Base-by-base conservation (phyloP, 2,113 vertebrate genomes). In the Hyperoodon ampullatus region DNA sequence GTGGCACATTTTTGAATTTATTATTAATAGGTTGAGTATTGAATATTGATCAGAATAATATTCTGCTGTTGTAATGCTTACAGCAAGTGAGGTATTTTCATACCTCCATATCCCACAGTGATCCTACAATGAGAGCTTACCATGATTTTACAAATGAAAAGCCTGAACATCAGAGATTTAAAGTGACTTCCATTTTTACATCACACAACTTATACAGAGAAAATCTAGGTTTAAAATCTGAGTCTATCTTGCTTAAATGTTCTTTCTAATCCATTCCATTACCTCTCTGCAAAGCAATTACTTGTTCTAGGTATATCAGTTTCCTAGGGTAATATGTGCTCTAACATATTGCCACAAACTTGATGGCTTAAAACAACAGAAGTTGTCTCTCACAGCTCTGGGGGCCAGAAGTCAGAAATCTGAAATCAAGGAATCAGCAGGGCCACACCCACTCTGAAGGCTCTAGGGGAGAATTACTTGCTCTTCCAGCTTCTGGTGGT, bases 21-120 rank as follows among this genome's bases (percentile, higher is more conserved):
- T 93, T 90, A 81, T 93, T 81, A 96, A 65, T 21, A 88, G 44
- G n/a, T 83, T 85, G 3, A 94, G 23, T 70, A 85, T 70, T 96
- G 16, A 90, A 60, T 95, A 81, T 81, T 84, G 68, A 97, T 42
- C 58, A 91, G 71, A 95, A 26, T 85, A 88, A 92, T 78, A 84
- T 63, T 88, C 77, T 68, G 47, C 26, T 81, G 4, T 75, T 88
- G 53, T 35, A 92, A 84, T 80, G 28, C 71, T 30, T 75, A 75
- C 5, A 84, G 12, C 21, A 26, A 89, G 3, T 85, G 50, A 85
- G 55, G 14, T 60, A 28, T 24, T 89, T 89, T 63, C 10, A 33
- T 53, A 80, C 19, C 33, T 75, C 50, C 28, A 63, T 70, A 47
- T 63, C 58, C 44, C 42, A 93, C 7, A 75, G 66, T 23, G 42